A percentile compares a stretch with the other conserved stretches of the same genome.
Evolutionary conservation across 2,113 vertebrate genomes (phyloP).

Genomic region (Seriola quinqueradiata): DNA sequence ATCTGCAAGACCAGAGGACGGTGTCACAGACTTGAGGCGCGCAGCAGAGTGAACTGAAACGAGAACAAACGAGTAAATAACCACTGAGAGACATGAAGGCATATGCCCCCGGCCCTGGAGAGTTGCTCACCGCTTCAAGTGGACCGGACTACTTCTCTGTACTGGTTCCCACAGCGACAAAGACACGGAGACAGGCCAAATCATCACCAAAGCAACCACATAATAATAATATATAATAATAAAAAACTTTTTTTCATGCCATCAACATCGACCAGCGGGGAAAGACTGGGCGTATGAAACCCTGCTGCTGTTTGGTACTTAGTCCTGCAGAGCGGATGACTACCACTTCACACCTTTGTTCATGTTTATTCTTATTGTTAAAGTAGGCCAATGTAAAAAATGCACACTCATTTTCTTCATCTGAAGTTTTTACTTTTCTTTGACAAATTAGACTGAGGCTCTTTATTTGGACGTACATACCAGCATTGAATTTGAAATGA

Average conservation of each 20-base stretch:
- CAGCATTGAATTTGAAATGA: slow-evolving; percentile 65
- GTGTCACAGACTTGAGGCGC: slow-evolving; percentile 56
- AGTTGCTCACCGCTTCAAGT: slow-evolving; percentile 41
- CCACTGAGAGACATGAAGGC: slow-evolving; percentile 61
- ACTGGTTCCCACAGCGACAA: slow-evolving; percentile 48
- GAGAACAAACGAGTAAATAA: slow-evolving; percentile 53
- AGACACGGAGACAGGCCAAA: slow-evolving; percentile 52
- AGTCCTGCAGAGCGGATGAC: slow-evolving; percentile 85
- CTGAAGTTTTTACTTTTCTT: slow-evolving; percentile 50
- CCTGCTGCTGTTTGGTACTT: slow-evolving; percentile 83
- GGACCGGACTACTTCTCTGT: slow-evolving; percentile 62
- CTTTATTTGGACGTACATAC: slow-evolving; percentile 53
- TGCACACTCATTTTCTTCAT: slow-evolving; percentile 68
- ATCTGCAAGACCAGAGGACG: slow-evolving; percentile 40
- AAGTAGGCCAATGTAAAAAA: slow-evolving; percentile 65
- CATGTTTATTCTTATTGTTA: slow-evolving; percentile 67
- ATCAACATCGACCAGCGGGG: slow-evolving; percentile 66
- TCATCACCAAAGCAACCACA: slow-evolving; percentile 47
- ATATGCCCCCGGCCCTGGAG: slow-evolving; percentile 35
- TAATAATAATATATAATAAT: slow-evolving; percentile 78
- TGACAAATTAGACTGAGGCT: slow-evolving; percentile 57
- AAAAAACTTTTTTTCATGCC: slow-evolving; percentile 38
- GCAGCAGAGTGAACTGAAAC: slow-evolving; percentile 39
- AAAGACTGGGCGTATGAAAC: slow-evolving; percentile 50
- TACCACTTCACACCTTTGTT: slow-evolving; percentile 75